These are phyloP conservation scores for Bellardia bayeri DNA, from an alignment of 2,888 invertebrate genomes.

Conservation along the genomic window DNA sequence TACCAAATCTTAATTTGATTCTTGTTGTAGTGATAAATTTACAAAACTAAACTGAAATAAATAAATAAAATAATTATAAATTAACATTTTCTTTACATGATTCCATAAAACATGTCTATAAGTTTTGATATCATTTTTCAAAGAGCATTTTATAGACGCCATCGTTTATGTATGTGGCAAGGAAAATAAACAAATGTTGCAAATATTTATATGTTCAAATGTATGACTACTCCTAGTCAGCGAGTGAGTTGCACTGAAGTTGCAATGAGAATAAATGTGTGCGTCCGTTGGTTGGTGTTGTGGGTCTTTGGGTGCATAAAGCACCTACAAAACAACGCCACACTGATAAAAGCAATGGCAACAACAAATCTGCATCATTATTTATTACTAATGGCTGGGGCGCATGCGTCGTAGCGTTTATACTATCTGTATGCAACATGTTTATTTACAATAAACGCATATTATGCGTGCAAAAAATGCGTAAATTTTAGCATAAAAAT, in stretches of 20 bases:
- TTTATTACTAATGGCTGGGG: constrained; percentile 61
- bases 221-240: neutral
- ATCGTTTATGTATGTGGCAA: constrained; percentile 58
- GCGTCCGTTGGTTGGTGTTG: neutral
- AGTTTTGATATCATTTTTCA: constrained; percentile 70
- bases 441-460: constrained; percentile 55
- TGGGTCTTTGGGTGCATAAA: constrained; percentile 22
- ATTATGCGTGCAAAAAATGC: constrained; percentile 72
- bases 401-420: constrained; percentile 48
- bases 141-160: constrained; percentile 65
- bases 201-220: constrained; percentile 3
- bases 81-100: constrained; percentile 70
- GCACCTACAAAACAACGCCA: constrained; percentile 45
- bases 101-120: constrained; percentile 71
- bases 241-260: neutral
- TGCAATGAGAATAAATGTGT: neutral
- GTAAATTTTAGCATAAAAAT: constrained; percentile 68
- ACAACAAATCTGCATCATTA: constrained; percentile 47
- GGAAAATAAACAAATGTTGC: constrained; percentile 45
- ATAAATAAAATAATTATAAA: constrained; percentile 65
- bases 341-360: neutral
- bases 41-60: constrained; percentile 35
- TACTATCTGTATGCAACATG: constrained; percentile 48
- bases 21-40: constrained; percentile 48
- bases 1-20: constrained; percentile 49